Base-by-base conservation (phyloP, 2,113 vertebrate species). In the Ictidomys tridecemlineatus region DNA sequence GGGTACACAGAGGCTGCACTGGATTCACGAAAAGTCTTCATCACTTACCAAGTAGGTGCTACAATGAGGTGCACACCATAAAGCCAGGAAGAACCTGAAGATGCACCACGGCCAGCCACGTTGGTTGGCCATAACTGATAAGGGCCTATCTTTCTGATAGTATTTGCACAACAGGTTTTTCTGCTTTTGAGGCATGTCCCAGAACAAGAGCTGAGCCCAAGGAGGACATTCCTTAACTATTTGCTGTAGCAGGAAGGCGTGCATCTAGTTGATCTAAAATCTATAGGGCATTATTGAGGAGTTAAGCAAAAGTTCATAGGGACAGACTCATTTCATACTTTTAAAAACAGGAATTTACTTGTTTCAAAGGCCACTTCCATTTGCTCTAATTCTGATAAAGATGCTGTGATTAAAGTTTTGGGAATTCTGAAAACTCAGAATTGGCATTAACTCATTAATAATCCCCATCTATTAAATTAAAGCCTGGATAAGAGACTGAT, bases 121-220 rank as follows among this genome's bases (percentile, higher is more conserved):
- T 65, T 26, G 34, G 18, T 65, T 95, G 76, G 32, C 76, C 28
- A 20, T 45, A 28, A 32, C 13, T n/a, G 61, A 89, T 85, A 85
- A 83, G 53, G 20, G 34, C 7, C 58, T 94, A 24, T 78, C 82
- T 93, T 88, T 90, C 76, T 79, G 39, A 83, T 4, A 32, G 85
- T n/a, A 65, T 82, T 61, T 61, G 48, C 51, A 72, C 37, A 82
- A 6, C 63, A 94, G 82, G 77, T 88, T 94, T 37, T 51, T 92
- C 61, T 51, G 30, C 72, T 45, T 93, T 88, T 84, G 39, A 94
- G n/a, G 17, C 73, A 53, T 26, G 32, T 65, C 18, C 70, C 51
- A 80, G 80, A 84, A 92, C 8, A 86, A 34, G 28, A 93, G 65
- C 76, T 67, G 45, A 82, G 76, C 8, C 14, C 30, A 92, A 72